Evolutionary conservation across 2,888 invertebrate genomes (phyloP).

Genomic region (Bugula neritina): DNA sequence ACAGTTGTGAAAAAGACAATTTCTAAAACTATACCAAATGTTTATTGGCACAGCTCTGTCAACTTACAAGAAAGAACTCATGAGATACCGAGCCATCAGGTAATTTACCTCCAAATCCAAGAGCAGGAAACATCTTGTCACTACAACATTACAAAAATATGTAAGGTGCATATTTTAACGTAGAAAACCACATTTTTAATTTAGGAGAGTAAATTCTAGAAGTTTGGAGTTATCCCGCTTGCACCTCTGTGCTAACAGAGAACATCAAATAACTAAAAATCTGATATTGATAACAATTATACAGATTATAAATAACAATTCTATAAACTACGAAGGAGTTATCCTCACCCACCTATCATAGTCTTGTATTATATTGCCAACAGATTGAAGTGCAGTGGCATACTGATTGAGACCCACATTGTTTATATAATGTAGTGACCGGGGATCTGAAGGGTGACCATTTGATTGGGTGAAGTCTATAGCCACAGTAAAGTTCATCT

Average conservation of each 20-base stretch:
- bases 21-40: no score
- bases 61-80: slow-evolving; percentile 32
- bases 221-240: no score
- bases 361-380: slow-evolving; percentile 55
- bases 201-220: no score
- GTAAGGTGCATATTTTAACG: no score
- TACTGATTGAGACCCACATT: slow-evolving; percentile 56
- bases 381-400: slow-evolving; percentile 54
- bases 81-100: slow-evolving; percentile 38
- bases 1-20: no score
- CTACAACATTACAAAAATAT: slow-evolving; percentile 32
- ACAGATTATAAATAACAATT: no score
- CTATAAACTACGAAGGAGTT: neutral
- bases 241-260: no score
- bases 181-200: no score
- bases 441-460: slow-evolving; percentile 51
- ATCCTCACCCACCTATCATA: slow-evolving; percentile 46
- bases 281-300: no score
- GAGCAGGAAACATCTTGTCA: slow-evolving; percentile 54
- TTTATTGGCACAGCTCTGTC: no score
- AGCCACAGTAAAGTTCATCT: slow-evolving; percentile 56
- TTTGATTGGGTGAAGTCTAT: slow-evolving; percentile 57
- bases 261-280: no score
- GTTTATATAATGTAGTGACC: slow-evolving; percentile 55
- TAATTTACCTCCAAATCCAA: slow-evolving; percentile 55